Base-by-base conservation (phyloP, 2,888 invertebrate genomes). In the Pocota personata region DNA sequence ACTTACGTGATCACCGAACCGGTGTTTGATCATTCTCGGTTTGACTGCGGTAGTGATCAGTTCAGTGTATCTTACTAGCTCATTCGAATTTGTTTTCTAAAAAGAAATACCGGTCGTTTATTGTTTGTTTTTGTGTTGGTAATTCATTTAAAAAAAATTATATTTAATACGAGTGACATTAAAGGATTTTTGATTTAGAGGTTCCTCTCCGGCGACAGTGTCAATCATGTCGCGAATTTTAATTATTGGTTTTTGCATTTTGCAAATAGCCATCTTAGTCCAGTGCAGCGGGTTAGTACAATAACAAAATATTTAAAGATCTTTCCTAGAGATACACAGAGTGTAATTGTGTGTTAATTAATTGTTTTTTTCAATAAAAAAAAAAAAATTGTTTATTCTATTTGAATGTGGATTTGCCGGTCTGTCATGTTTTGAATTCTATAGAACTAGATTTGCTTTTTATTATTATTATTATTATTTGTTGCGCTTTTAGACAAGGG, bases 201-300 rank as follows among this genome's bases (percentile, higher is more conserved):
- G 32, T 43, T 30, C 21, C 27, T 57, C 52, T 37, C 14, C 35
- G 6, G 30, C 62, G 14, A 48, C 64, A 2, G 16, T 58, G 55
- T 27, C 19, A 19, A 69, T 58, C 21, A 84, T 84, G 84, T 84
- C 84, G 84, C 80, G 84, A 30, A 16, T 64, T 64, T n/a, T 84
- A 30, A 35, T 71, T 14, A 19, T 76, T 50, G 69, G 80, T 21
- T 27, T 76, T 66, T 84, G 84, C 71, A 30, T 84, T 71, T 76
- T 84, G 84, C 84, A 84, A 69, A 71, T 80, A 46, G 75, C 75
- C 19, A 52, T 84, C 37, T 37, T 84, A 8, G 84, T 80, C 64
- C 84, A 84, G 40, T 84, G 80, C 64, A 80, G 32, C 71, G 84
- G 84, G 84, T 84, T 80, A 71, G 84, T 84, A 78, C 32, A 43